Evolutionary conservation across 2,113 vertebrate species (phyloP), one percentile per base, ranked within the genome.

Genomic region (Sapajus apella): DNA sequence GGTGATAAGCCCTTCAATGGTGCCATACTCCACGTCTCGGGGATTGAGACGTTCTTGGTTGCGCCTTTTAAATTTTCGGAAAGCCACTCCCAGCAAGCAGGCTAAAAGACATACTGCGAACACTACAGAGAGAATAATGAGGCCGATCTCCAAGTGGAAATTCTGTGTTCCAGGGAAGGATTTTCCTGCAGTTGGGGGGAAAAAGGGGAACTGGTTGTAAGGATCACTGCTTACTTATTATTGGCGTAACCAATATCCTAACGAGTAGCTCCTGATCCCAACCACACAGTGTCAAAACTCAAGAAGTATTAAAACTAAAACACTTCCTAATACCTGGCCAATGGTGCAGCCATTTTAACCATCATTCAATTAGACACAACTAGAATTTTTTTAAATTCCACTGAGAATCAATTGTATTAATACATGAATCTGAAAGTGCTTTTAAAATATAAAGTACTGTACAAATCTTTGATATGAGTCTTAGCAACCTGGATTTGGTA

Each of bases 1-100:
- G 11, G 99, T 99, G 89, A 99, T 99, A 72, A 99, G 99, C 16
- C 99, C 99, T 86, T 99, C 99, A 0, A 99, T 99, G 5, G 99
- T 99, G 93, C 99, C 99, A 0, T 99, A 99, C 75, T 99, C 99
- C 6, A 99, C 99, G 81, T 99, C 99, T 58, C 99, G 99, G 0
- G 99, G 99, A 2, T 99, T 99, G 50, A 99, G 98, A 61, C 99
- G 99, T 97, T 99, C 99, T 99, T 99, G 99, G 66, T 99, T 99
- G 97, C 98, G 99, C 72, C 99, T 99, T 97, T 99, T 99, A 93
- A 99, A 99, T 94, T 99, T 99, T 79, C 99, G 98, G 97, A 99
- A 99, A 88, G 99, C 98, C 30, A 99, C 98, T 97, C 99, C 98
- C 30, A 99, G 99, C 13, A 99, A 95, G 1, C 98, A 98, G 35